Evolutionary conservation across 1,140 invertebrate species (phyloP), one percentile per base, ranked within the genome.

Genomic region (Metaphire vulgaris): DNA sequence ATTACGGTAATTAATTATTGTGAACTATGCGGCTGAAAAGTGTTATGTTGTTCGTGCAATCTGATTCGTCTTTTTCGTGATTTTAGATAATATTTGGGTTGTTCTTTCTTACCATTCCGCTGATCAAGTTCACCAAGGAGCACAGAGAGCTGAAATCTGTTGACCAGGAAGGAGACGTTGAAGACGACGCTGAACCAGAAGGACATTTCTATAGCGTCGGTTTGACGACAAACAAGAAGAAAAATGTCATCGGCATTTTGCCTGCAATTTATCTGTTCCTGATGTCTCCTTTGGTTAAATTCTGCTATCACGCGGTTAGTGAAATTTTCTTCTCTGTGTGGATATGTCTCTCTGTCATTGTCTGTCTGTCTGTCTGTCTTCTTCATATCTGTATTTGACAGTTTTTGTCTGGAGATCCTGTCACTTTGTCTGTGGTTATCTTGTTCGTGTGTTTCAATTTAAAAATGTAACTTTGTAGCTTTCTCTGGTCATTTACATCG

Each of bases 231-330:
- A 26, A 33, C 2, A 21, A 33, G n/a, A 33, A 16, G 1, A 15
- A 33, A 21, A 34, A 67, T 64, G 41, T 31, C 14, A 81, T 84
- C 28, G 81, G 78, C 65, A 15, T 83, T 14, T 76, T 80, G 1
- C 72, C 74, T 65, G 82, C 83, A 15, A 74, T 83, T 30, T 81
- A 81, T 74, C 82, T 78, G 72, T 85, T 83, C 80, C 83, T 83
- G 67, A 80, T 81, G 32, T 83, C 84, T 29, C 79, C 79, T 1
- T 28, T 79, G n/a, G 79, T 79, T 30, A 80, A 80, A 74, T 80
- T 80, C 75, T 65, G 78, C 31, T 80, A 75, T 71, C 33, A 70
- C 66, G 56, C 72, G 30, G 79, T 79, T 32, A 75, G 79, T 77
- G 26, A 21, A 56, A 21, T 56, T 21, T 56, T 56, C 41, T 56